These are phyloP conservation scores for Battus philenor DNA, from an alignment of 1,140 invertebrate species.

Conservation along the genomic window DNA sequence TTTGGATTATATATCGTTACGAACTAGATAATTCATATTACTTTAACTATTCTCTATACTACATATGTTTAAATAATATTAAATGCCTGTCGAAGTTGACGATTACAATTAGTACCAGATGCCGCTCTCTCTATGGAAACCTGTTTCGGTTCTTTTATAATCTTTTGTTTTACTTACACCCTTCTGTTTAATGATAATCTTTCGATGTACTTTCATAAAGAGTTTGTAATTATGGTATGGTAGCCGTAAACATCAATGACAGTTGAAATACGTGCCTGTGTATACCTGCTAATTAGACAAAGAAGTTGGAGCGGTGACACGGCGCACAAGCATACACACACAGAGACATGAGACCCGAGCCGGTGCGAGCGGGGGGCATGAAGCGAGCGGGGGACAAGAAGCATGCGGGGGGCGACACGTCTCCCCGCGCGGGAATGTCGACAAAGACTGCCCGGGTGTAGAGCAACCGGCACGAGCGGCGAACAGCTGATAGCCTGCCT, in stretches of 20 bases:
- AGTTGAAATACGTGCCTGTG: background rate
- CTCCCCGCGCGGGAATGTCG: slow-evolving; percentile 47
- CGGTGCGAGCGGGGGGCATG: slow-evolving; percentile 29
- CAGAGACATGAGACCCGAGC: slow-evolving; percentile 34
- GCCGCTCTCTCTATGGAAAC: slow-evolving; percentile 54
- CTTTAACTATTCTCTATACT: too few relatives aligned
- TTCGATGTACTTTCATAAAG: too few relatives aligned
- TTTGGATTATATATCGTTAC: too few relatives aligned
- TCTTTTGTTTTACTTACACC: slow-evolving; percentile 17
- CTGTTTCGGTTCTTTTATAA: slow-evolving; percentile 57
- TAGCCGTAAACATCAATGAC: too few relatives aligned
- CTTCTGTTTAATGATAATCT: background rate
- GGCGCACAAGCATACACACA: slow-evolving; percentile 53
- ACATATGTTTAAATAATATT: slow-evolving; percentile 27
- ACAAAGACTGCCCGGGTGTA: slow-evolving; percentile 39
- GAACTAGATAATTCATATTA: too few relatives aligned
- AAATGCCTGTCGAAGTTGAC: slow-evolving; percentile 45
- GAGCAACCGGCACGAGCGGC: slow-evolving; percentile 45
- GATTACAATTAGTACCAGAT: slow-evolving; percentile 70
- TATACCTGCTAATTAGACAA: slow-evolving; percentile 69
- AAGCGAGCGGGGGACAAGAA: background rate
- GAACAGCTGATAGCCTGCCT: slow-evolving; percentile 63
- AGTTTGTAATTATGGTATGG: too few relatives aligned
- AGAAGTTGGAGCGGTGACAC: slow-evolving; percentile 55
- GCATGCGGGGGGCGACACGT: slow-evolving; percentile 38